A percentile compares a stretch with the other conserved stretches of the same genome.
phyloP scores from a whole-genome alignment of 2,113 vertebrate species.

The Misgurnus mizolepis region DNA sequence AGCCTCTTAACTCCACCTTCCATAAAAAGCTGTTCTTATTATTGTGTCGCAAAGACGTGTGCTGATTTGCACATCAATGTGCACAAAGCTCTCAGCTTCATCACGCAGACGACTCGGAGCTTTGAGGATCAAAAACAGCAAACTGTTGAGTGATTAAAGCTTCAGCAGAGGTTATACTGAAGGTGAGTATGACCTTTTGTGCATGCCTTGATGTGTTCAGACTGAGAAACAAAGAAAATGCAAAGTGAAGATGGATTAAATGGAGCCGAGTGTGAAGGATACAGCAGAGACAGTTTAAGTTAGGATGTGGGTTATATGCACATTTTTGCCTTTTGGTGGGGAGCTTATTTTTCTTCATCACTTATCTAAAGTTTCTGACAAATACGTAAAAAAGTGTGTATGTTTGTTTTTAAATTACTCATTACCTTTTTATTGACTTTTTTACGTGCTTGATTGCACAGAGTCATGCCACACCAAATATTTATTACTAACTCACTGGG shows the following conservation, averaged over 20 bases:
- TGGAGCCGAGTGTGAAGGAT: constrained; percentile 13
- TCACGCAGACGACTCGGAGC: constrained; percentile 1
- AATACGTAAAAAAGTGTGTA: not conserved
- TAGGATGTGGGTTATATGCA: not conserved
- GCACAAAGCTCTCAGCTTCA: constrained; percentile 16
- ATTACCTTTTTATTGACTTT: too few species aligned
- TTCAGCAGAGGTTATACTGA: constrained; percentile 32
- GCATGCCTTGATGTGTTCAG: not conserved
- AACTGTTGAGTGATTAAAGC: constrained; percentile 14
- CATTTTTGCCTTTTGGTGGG: constrained; percentile 39
- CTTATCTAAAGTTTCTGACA: constrained; percentile 17
- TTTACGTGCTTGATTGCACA: too few species aligned
- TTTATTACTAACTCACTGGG: too few species aligned
- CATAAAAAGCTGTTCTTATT: not conserved
- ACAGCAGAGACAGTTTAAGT: constrained; percentile 30
- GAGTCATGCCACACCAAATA: too few species aligned
- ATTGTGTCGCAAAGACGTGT: constrained; percentile 37
- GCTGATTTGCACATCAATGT: constrained; percentile 48
- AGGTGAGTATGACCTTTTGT: constrained; percentile 30
- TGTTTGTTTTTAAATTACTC: not conserved
- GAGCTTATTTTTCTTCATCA: constrained; percentile 20
- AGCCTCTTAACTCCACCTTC: not conserved
- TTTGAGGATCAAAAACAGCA: constrained; percentile 18
- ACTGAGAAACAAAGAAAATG: constrained; percentile 14
- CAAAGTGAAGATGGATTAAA: constrained; percentile 6